Evolutionary conservation across 2,113 vertebrate genomes (phyloP), one percentile per base, ranked within the genome.

Genomic region (Limanda limanda): DNA sequence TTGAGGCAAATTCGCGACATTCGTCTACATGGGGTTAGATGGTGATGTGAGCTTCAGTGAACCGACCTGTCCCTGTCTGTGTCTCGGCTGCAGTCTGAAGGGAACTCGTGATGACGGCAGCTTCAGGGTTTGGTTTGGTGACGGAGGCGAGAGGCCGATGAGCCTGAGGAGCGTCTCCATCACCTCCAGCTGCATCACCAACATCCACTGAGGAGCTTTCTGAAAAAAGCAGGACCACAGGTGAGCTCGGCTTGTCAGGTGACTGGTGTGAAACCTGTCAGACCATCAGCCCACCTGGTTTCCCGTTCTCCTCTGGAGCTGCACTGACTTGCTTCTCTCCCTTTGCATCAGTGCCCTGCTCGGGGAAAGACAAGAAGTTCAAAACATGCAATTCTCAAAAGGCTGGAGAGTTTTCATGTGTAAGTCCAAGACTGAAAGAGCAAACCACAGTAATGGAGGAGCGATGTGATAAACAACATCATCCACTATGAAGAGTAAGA

Each of bases 261-360:
- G 7, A 58, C 8, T n/a, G 13, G 27, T 9, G 61, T 10, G 4
- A 18, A 58, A 2, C 27, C 1, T 10, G 23, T 59, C 54, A 37
- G 17, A 12, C 6, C 51, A 0, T 24, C 24, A 18, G 21, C 75
- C 14, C 56, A 86, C 88, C 89, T 82, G n/a, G 64, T 17, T 69
- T 75, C 3, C 62, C 70, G 1, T 73, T 86, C 9, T 80, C 83
- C 31, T 74, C 72, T 17, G 18, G 47, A 2, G 57, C 12, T 0
- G 64, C 17, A 18, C 35, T 5, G n/a, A 54, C 0, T 5, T 27
- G 66, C 64, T 35, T 90, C 58, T 89, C 88, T 68, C 40, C 83
- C 65, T 82, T 82, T 8, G 52, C 63, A 48, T 78, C 87, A 21
- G 42, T 51, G 21, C 85, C 90, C 92, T 93, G 68, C 7, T 67